Evolutionary conservation across 2,888 invertebrate genomes (phyloP), one percentile per base, ranked within the genome.

Genomic region (Sericinus montela): DNA sequence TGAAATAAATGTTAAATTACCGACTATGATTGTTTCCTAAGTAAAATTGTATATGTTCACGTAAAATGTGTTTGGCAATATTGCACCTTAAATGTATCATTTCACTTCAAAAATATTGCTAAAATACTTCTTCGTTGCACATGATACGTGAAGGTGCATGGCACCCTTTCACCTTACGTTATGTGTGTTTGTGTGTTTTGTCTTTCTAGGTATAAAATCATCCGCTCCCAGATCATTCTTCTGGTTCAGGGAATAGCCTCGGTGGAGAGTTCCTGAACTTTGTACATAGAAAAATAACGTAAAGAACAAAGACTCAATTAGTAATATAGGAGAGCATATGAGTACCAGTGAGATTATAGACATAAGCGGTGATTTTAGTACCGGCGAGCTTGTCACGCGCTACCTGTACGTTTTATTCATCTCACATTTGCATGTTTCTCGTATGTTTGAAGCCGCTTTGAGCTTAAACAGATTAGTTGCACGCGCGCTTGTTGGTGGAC

Each of bases 231-330:
- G 88, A 78, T 88, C 88, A 71, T 88, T 88, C 87, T 88, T 88
- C 88, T 88, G 88, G 88, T 88, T 87, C 88, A 88, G 87, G 83
- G 85, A 88, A 80, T 88, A 88, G 73, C 77, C 76, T 72, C 75
- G 74, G 63, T 70, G 82, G 70, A 76, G 79, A 72, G 80, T 76
- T 84, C 84, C 85, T 82, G 85, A 80, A 74, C 65, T 60, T 80
- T 88, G 85, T 88, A 86, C 63, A 87, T 87, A 87, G 69, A 84
- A 46, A 70, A 69, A 48, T 39, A 74, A 77, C 32, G 11, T 80
- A 84, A 79, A 80, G 81, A 85, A 82, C 80, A 87, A 87, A 87
- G 88, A 88, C 88, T 88, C 86, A 86, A 82, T 83, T 87, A 87
- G 79, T 84, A 75, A 75, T 66, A 74, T 83, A 84, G 75, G 70